A percentile compares a stretch with the other conserved stretches of the same genome.
phyloP scores from a whole-genome alignment of 30 jellyfish, hydroid and myxozoan species.

The Cassiopea xamachana region DNA sequence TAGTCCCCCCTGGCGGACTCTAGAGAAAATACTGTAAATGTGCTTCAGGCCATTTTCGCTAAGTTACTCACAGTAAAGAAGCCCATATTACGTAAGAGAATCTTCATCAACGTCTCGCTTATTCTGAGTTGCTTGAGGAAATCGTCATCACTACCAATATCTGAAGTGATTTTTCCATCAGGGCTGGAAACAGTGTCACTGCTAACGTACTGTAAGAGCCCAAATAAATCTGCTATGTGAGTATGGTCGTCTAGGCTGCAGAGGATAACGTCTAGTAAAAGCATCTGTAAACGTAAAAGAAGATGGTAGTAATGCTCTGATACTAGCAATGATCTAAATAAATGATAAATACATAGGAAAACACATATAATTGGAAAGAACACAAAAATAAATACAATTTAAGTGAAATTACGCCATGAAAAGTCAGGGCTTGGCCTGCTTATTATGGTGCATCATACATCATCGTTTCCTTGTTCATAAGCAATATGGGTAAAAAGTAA shows the following conservation, averaged over 20 bases:
- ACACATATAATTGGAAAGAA: too few species aligned
- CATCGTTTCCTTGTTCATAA: too few species aligned
- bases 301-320: background rate
- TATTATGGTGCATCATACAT: too few species aligned
- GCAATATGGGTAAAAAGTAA: too few species aligned
- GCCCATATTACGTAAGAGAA: slow-evolving; percentile 71
- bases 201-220: slow-evolving; percentile 13
- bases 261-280: slow-evolving; percentile 74
- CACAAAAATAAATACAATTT: too few species aligned
- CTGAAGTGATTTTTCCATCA: background rate
- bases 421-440: too few species aligned
- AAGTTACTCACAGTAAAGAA: slow-evolving; percentile 68
- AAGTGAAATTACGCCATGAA: too few species aligned
- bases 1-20: too few species aligned
- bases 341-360: background rate
- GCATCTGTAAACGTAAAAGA: slow-evolving; percentile 52
- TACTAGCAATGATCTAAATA: background rate
- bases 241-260: slow-evolving; percentile 64
- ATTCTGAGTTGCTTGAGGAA: slow-evolving; percentile 29
- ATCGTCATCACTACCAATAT: slow-evolving; percentile 4
- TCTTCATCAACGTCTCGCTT: slow-evolving; percentile 63
- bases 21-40: background rate
- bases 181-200: background rate
- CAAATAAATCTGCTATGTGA: slow-evolving; percentile 74
- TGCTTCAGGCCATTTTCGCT: background rate